These are phyloP conservation scores for Drosophila bocqueti DNA, from an alignment of 1,140 invertebrate genomes.

Conservation along the genomic window DNA sequence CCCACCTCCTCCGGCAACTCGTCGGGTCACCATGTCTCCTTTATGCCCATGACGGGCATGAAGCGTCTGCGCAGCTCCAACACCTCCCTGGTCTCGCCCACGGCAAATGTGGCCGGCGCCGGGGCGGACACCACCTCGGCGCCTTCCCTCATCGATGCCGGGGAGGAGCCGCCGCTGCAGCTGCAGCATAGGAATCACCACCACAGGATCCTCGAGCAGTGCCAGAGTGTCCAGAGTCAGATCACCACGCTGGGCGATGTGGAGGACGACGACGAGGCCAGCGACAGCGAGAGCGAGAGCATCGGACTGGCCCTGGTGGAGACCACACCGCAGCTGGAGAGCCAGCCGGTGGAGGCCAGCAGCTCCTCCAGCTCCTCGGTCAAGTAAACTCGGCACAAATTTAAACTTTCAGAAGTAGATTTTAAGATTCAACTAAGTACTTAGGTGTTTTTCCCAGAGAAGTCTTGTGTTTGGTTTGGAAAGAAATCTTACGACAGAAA, in stretches of 20 bases:
- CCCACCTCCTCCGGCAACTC: slow-evolving; percentile 33
- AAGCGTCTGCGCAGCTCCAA: slow-evolving; percentile 62
- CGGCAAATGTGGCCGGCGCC: slow-evolving; percentile 7
- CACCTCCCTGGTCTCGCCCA: slow-evolving; percentile 61
- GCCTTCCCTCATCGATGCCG: slow-evolving; percentile 62
- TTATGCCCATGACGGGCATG: slow-evolving; percentile 68
- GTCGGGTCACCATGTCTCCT: slow-evolving; percentile 70
- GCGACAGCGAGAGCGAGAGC: slow-evolving; percentile 61
- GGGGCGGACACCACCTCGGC: slow-evolving; percentile 53
- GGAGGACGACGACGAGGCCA: slow-evolving; percentile 56
- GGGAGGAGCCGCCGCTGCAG: slow-evolving; percentile 19
- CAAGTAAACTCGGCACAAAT: slow-evolving; percentile 57
- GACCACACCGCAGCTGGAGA: slow-evolving; percentile 65
- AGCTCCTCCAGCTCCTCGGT: slow-evolving; percentile 76
- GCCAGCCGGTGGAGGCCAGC: slow-evolving; percentile 45
- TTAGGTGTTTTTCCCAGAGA: not conserved
- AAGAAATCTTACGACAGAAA: too few species aligned
- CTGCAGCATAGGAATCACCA: slow-evolving; percentile 23
- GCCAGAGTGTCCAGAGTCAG: slow-evolving; percentile 77
- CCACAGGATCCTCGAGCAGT: slow-evolving; percentile 68
- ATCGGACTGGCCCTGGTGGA: slow-evolving; percentile 64
- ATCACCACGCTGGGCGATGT: slow-evolving; percentile 80
- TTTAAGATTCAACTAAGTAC: slow-evolving; percentile 15
- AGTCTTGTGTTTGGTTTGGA: not conserved
- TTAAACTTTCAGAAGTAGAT: slow-evolving; percentile 3